Conservation (phyloP, 2,113 vertebrate genomes). For the Opisthocomus hoazin region DNA sequence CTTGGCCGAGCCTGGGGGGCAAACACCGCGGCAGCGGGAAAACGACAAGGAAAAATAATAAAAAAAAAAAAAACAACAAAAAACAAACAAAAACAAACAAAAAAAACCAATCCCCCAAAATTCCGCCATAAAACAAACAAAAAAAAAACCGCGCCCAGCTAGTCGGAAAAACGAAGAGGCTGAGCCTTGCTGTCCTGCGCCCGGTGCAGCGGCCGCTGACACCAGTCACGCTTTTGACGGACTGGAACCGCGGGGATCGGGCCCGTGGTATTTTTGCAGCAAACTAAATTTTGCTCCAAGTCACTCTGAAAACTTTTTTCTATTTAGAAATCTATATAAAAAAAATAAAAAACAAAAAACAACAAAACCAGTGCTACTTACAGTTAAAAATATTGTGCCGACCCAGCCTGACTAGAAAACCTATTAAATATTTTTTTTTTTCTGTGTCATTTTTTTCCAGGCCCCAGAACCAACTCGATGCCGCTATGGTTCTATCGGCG, state of each 20-base stretch:
- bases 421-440: background rate
- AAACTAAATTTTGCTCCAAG: background rate
- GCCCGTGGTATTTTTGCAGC: background rate
- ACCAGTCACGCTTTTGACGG: background rate
- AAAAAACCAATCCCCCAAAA: too few species aligned
- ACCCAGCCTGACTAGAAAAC: background rate
- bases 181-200: background rate
- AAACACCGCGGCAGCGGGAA: background rate
- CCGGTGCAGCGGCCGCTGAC: background rate
- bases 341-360: background rate
- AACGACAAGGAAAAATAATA: background rate
- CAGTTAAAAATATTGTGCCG: background rate
- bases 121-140: too few species aligned
- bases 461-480: conserved; percentile 89
- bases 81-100: too few species aligned
- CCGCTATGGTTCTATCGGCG: conserved; percentile 83
- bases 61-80: too few species aligned
- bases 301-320: background rate
- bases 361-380: background rate
- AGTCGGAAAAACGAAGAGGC: background rate
- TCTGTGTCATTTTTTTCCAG: conserved; percentile 77
- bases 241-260: background rate
- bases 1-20: background rate
- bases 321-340: background rate
- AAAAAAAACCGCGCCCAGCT: background rate